Evolutionary conservation across 2,797 vertebrate genomes (phyloP).

Genomic region (Pampus argenteus): DNA sequence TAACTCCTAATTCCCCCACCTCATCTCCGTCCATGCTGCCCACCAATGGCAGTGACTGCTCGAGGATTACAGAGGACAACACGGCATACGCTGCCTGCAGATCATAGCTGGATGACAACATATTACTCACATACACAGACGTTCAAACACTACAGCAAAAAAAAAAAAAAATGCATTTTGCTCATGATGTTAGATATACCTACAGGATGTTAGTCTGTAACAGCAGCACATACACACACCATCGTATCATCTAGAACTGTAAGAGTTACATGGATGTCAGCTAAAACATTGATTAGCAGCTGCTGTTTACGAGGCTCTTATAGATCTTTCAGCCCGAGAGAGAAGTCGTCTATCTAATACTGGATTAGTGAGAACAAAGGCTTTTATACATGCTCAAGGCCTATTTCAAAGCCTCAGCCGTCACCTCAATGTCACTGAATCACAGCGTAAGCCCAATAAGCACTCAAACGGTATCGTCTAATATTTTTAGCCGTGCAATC

Average conservation of each 20-base stretch:
- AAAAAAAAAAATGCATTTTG: background rate
- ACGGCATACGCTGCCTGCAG: constrained; percentile 58
- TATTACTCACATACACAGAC: constrained; percentile 40
- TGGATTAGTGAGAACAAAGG: constrained; percentile 34
- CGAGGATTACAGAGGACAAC: constrained; percentile 73
- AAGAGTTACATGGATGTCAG: background rate
- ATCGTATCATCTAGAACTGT: background rate
- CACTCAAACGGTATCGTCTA: constrained; percentile 47
- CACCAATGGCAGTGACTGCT: constrained; percentile 58
- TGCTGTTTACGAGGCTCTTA: background rate
- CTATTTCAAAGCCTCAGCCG: constrained; percentile 19
- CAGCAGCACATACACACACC: constrained; percentile 2
- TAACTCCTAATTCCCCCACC: constrained; percentile 61
- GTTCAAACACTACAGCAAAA: constrained; percentile 25
- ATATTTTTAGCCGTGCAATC: constrained; percentile 74
- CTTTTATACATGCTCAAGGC: background rate
- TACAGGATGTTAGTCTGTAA: background rate
- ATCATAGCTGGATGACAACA: constrained; percentile 64
- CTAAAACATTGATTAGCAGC: constrained; percentile 8
- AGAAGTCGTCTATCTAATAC: constrained; percentile 23
- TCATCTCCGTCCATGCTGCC: constrained; percentile 18
- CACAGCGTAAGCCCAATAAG: constrained; percentile 51
- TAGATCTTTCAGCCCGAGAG: background rate
- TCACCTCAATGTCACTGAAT: constrained; percentile 67
- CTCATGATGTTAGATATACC: background rate